Percentiles rank a stretch among this genome's conserved stretches.
Evolutionary conservation across 2,888 invertebrate genomes (phyloP).

Genomic region (Drosophila macrospina): DNA sequence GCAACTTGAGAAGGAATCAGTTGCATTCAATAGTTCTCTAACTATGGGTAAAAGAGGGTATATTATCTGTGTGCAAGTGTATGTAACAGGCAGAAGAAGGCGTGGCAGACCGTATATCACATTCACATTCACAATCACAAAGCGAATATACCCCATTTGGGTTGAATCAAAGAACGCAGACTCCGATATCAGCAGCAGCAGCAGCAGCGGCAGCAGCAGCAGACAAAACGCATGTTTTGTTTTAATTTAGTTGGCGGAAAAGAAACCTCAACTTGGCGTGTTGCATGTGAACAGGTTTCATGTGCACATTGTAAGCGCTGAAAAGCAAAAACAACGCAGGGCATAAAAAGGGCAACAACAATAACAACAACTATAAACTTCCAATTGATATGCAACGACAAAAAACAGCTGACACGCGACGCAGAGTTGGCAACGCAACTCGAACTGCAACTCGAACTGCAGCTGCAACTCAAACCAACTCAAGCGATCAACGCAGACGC

Average conservation of each 20-base stretch:
- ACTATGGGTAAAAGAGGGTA: too few relatives aligned
- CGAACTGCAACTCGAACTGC: too few relatives aligned
- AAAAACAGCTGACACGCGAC: constrained; percentile 75
- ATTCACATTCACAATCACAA: too few relatives aligned
- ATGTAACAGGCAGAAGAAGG: too few relatives aligned
- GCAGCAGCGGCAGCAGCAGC: constrained; percentile 54
- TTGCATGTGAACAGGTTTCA: constrained; percentile 64
- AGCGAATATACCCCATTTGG: constrained; percentile 14
- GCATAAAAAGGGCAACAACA: constrained; percentile 50
- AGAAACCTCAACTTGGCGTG: constrained; percentile 36
- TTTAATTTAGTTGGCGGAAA: constrained; percentile 66
- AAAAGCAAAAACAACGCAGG: constrained; percentile 21
- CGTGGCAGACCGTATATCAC: too few relatives aligned
- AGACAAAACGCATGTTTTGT: constrained; percentile 78
- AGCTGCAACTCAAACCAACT: too few relatives aligned
- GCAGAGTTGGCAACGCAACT: constrained; percentile 23
- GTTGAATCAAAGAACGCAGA: constrained; percentile 2
- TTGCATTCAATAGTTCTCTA: too few relatives aligned
- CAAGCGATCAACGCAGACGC: too few relatives aligned
- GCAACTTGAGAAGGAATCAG: too few relatives aligned
- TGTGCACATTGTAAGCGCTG: constrained; percentile 20
- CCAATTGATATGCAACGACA: constrained; percentile 56
- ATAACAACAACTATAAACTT: constrained; percentile 6
- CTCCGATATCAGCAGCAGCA: constrained; percentile 52
- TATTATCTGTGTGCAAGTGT: too few relatives aligned